Evolutionary conservation across 2,113 vertebrate genomes (phyloP).

Genomic region (Machaerirhynchus nigripectus): DNA sequence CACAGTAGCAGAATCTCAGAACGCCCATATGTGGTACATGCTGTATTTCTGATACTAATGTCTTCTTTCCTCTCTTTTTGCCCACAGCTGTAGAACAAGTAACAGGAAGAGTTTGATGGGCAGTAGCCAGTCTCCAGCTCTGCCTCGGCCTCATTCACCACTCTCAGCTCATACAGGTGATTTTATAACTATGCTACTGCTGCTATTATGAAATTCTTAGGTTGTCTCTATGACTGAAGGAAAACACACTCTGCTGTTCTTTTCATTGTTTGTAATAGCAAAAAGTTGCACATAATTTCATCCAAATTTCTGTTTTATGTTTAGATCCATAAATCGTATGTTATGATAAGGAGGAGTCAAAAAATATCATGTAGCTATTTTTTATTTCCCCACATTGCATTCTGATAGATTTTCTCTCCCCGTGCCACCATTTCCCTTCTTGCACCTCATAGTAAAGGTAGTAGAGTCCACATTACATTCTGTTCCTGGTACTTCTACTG

Average conservation of each 20-base stretch:
- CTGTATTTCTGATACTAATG: neutral
- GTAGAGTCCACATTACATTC: neutral
- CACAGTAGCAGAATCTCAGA: neutral
- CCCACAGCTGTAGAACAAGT: conserved; percentile 90
- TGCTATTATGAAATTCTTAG: neutral
- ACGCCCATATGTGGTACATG: neutral
- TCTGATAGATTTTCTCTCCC: neutral
- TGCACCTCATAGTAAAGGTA: neutral
- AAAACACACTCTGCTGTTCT: neutral
- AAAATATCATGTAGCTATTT: neutral
- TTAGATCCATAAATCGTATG: neutral
- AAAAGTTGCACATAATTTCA: neutral
- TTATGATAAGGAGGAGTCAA: neutral
- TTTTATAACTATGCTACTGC: neutral
- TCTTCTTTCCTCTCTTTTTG: neutral
- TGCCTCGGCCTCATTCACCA: conserved; percentile 92
- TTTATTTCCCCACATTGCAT: neutral
- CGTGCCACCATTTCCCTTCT: neutral
- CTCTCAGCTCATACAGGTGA: conserved; percentile 94
- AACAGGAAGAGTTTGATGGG: conserved; percentile 96
- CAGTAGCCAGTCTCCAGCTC: conserved; percentile 87
- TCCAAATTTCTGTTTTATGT: neutral
- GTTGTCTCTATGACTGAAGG: neutral
- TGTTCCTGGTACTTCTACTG: neutral
- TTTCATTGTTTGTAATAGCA: neutral